A percentile compares a stretch with the other conserved stretches of the same genome.
Evolutionary conservation across 2,113 vertebrate species (phyloP).

Genomic region (Cygnus buccinator): DNA sequence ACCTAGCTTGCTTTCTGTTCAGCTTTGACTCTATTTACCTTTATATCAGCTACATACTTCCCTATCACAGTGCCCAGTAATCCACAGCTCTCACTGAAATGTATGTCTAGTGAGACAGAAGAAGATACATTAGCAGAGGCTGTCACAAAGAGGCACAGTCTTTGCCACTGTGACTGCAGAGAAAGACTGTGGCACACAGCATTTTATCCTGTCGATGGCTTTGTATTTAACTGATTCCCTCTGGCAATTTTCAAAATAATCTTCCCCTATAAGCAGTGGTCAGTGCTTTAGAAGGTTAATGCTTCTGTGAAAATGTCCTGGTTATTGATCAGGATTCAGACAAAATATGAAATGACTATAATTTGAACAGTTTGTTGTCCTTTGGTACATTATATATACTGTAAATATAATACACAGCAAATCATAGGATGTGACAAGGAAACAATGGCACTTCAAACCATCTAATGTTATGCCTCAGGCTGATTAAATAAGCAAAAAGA

Average conservation of each 20-base stretch:
- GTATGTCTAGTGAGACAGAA: neutral
- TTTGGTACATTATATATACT: neutral
- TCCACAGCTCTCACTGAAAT: neutral
- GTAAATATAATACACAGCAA: neutral
- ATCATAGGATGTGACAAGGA: slow-evolving; percentile 8
- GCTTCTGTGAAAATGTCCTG: neutral
- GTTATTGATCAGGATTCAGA: neutral
- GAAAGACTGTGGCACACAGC: neutral
- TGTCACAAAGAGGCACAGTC: neutral
- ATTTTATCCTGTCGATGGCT: neutral
- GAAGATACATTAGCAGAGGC: neutral
- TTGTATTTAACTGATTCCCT: neutral
- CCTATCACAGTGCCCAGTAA: neutral
- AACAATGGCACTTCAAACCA: slow-evolving; percentile 18
- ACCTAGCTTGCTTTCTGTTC: neutral
- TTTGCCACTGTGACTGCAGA: neutral
- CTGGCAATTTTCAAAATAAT: neutral
- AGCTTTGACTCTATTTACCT: neutral
- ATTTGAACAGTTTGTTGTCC: neutral
- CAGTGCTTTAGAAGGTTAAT: neutral
- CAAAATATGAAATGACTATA: neutral
- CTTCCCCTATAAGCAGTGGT: neutral
- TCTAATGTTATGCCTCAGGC: slow-evolving; percentile 38
- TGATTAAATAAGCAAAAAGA: slow-evolving; percentile 57
- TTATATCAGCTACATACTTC: neutral